Evolutionary conservation across 2,888 invertebrate genomes (phyloP).

Genomic region (Augiades crinisus): DNA sequence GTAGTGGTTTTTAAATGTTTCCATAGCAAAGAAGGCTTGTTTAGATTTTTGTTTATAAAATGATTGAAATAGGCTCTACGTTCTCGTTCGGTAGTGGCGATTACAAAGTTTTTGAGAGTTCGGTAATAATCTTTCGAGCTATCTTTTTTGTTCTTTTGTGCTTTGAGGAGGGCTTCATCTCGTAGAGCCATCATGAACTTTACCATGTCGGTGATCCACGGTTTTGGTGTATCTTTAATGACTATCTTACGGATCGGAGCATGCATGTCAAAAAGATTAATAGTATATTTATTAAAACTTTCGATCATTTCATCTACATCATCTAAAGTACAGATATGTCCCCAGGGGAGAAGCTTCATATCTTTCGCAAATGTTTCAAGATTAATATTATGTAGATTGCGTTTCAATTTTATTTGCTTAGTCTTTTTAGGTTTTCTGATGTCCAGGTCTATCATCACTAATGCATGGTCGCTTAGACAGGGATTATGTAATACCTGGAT

Average conservation of each 20-base stretch:
- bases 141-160: constrained; percentile 2
- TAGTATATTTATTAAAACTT: constrained; percentile 24
- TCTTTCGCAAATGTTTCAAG: background rate
- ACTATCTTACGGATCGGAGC: constrained; percentile 23
- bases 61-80: constrained; percentile 6
- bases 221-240: constrained; percentile 17
- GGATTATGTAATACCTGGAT: background rate
- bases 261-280: constrained; percentile 26
- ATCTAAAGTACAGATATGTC: background rate
- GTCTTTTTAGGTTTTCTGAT: constrained; percentile 12
- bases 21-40: background rate
- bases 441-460: constrained; percentile 4
- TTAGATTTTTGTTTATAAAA: constrained; percentile 1
- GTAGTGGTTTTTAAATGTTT: background rate
- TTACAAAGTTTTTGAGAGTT: constrained; percentile 26
- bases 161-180: constrained; percentile 23
- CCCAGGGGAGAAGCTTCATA: background rate
- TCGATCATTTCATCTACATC: constrained; percentile 16
- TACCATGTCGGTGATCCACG: constrained; percentile 32
- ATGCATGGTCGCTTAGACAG: constrained; percentile 22
- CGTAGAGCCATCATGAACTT: constrained; percentile 30
- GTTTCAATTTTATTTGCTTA: background rate
- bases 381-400: background rate
- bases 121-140: too few species aligned
- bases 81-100: constrained; percentile 25